phyloP scores from a whole-genome alignment of 2,888 invertebrate genomes.

The Troides oblongomaculatus region DNA sequence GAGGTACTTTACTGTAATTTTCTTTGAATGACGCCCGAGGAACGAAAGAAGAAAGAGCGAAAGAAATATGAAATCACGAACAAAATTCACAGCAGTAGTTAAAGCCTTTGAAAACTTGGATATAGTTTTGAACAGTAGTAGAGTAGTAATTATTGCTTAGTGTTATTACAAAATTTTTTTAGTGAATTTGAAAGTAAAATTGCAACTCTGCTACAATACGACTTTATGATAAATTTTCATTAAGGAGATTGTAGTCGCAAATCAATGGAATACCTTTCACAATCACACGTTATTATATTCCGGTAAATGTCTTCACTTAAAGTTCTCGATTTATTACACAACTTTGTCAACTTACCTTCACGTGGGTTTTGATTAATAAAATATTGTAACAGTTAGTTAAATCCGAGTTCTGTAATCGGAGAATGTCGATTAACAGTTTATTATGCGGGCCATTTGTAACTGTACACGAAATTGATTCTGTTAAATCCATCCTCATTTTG shows the following conservation, averaged over 20 bases:
- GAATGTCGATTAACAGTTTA: conserved; percentile 37
- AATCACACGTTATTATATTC: not conserved
- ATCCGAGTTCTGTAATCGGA: conserved; percentile 23
- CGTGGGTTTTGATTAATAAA: conserved; percentile 32
- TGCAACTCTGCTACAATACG: too few species aligned
- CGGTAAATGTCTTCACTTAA: conserved; percentile 32
- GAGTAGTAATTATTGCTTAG: not conserved
- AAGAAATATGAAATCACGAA: conserved; percentile 69
- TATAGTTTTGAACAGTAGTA: not conserved
- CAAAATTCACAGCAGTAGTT: conserved; percentile 64
- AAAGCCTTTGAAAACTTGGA: too few species aligned
- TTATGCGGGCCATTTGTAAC: conserved; percentile 58
- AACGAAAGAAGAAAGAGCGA: conserved; percentile 57
- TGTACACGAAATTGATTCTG: conserved; percentile 69
- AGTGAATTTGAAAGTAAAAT: too few species aligned
- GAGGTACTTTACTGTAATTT: conserved; percentile 72
- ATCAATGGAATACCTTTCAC: not conserved
- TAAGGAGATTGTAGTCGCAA: not conserved
- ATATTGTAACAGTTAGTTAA: conserved; percentile 20
- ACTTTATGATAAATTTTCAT: not conserved
- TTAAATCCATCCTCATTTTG: conserved; percentile 67
- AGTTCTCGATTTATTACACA: conserved; percentile 28
- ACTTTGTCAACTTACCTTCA: conserved; percentile 29
- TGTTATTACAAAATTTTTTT: too few species aligned
- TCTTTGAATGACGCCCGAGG: conserved; percentile 69